Conservation (phyloP, 2,113 vertebrate species). For the Rhegmatorhina hoffmannsi region DNA sequence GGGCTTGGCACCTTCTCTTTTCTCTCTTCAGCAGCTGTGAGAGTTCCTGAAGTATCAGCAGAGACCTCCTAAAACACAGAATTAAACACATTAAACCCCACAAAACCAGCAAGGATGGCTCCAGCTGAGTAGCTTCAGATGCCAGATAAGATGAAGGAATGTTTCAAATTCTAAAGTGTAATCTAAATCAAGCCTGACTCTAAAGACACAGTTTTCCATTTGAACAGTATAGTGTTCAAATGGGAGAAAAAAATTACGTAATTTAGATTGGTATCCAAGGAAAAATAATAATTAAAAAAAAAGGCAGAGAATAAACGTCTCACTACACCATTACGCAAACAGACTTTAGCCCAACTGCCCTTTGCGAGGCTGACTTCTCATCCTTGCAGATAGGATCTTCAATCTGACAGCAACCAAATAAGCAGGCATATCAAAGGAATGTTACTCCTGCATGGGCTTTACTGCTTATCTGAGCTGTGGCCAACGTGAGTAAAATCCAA, state of each 20-base stretch:
- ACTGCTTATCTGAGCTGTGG: background rate
- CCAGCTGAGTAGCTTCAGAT: background rate
- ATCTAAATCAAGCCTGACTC: background rate
- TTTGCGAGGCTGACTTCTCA: background rate
- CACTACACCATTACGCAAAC: background rate
- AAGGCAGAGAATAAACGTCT: background rate
- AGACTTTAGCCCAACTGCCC: background rate
- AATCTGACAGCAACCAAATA: background rate
- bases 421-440: background rate
- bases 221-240: background rate
- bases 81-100: background rate
- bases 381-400: background rate
- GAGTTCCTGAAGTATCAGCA: constrained; percentile 78
- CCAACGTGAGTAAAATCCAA: background rate
- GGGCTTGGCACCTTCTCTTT: constrained; percentile 97
- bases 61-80: constrained; percentile 82
- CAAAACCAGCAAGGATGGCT: background rate
- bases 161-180: background rate
- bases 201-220: background rate
- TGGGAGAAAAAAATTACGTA: background rate
- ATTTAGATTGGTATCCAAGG: background rate
- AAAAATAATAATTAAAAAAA: background rate
- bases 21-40: constrained; percentile 86
- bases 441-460: background rate
- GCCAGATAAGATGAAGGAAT: background rate